phyloP scores from a whole-genome alignment of 2,797 vertebrate genomes.

The Lepilemur ruficaudatus region DNA sequence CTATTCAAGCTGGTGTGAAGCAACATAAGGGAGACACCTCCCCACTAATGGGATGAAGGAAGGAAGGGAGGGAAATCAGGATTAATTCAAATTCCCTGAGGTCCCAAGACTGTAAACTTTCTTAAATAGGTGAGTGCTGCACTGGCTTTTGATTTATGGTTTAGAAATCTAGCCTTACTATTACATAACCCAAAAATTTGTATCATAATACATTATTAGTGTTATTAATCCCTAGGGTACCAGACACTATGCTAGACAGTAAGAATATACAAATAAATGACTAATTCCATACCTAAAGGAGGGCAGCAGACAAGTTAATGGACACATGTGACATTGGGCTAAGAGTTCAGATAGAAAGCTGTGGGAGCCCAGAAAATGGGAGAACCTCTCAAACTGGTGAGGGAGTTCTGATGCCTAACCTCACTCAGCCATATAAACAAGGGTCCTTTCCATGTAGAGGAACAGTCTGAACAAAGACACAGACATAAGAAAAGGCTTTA shows the following conservation, averaged over 20 bases:
- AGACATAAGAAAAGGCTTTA: background rate
- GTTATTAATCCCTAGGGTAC: background rate
- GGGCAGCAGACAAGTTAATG: background rate
- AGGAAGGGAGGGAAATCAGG: background rate
- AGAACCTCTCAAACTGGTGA: background rate
- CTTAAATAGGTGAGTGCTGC: background rate
- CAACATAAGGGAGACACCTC: background rate
- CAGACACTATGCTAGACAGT: background rate
- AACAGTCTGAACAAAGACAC: background rate
- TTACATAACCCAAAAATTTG: background rate
- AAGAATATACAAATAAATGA: background rate
- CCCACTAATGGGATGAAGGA: background rate
- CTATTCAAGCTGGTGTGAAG: background rate
- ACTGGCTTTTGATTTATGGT: background rate
- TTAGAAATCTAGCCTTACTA: slow-evolving; percentile 2
- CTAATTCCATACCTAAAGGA: background rate
- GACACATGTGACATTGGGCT: background rate
- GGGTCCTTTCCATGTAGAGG: background rate
- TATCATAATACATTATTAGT: background rate
- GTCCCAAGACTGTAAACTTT: background rate
- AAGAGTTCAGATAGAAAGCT: background rate
- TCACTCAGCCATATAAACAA: background rate
- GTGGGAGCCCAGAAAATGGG: background rate
- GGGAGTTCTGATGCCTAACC: background rate
- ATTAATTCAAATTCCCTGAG: background rate